Evolutionary conservation across 2,888 invertebrate species (phyloP).

Genomic region (Hyposoter didymator): DNA sequence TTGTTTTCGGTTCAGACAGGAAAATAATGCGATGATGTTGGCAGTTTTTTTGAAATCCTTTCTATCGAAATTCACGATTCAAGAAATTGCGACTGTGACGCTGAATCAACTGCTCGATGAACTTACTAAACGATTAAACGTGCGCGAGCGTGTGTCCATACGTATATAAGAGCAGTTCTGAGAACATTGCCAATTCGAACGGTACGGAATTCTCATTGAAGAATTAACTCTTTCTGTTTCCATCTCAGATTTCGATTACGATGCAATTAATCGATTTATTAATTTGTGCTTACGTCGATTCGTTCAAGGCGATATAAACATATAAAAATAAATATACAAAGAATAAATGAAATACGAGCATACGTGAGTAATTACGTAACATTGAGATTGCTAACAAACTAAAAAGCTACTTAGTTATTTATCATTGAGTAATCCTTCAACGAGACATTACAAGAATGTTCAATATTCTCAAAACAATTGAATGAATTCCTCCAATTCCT

Average conservation of each 20-base stretch:
- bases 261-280: not conserved
- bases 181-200: conserved; percentile 8
- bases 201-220: not conserved
- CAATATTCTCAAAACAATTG: not conserved
- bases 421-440: not conserved
- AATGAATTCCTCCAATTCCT: not conserved
- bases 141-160: not conserved
- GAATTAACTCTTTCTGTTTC: not conserved
- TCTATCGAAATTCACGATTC: not conserved
- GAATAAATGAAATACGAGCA: not conserved
- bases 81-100: not conserved
- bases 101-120: not conserved
- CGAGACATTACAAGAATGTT: not conserved
- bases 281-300: not conserved
- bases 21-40: not conserved
- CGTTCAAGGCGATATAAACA: not conserved
- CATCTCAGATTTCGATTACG: not conserved
- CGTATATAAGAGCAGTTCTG: not conserved
- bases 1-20: not conserved
- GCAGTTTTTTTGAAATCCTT: not conserved
- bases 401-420: not conserved
- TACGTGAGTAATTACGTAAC: not conserved
- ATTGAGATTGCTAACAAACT: not conserved
- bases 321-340: not conserved
- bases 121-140: not conserved